Percentiles rank a stretch among this genome's conserved stretches.
These are phyloP conservation scores for Polymixis flavicincta DNA, from an alignment of 2,888 invertebrate genomes.

Conservation along the genomic window DNA sequence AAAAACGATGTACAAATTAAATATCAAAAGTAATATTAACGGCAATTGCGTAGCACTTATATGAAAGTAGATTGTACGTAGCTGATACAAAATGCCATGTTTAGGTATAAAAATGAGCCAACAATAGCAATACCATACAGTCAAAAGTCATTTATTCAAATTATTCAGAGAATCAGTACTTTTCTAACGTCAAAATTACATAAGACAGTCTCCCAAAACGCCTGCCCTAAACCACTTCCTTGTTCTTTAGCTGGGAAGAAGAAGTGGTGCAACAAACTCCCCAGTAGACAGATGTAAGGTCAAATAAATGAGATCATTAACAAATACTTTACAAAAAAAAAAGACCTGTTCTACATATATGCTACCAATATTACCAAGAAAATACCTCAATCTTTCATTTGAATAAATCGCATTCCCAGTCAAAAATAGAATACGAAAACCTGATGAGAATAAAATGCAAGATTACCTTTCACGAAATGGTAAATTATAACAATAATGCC, in stretches of 20 bases:
- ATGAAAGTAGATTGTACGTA: not conserved
- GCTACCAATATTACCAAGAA: not conserved
- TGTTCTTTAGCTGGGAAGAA: too few relatives aligned
- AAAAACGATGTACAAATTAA: too few relatives aligned
- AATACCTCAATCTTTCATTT: slow-evolving; percentile 14
- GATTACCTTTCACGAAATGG: slow-evolving; percentile 40
- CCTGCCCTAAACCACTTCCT: too few relatives aligned
- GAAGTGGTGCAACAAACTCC: too few relatives aligned
- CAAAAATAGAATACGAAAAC: slow-evolving; percentile 32
- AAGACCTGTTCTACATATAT: not conserved
- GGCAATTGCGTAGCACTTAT: not conserved
- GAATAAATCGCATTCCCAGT: not conserved
- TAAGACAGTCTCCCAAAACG: too few relatives aligned
- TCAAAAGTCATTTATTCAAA: too few relatives aligned
- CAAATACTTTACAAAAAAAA: not conserved
- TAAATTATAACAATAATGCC: slow-evolving; percentile 32
- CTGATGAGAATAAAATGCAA: slow-evolving; percentile 21
- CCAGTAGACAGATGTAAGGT: too few relatives aligned
- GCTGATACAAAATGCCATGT: not conserved
- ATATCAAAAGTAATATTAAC: not conserved
- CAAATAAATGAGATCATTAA: not conserved
- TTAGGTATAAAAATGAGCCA: too few relatives aligned
- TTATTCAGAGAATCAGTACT: too few relatives aligned
- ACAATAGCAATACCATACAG: not conserved
- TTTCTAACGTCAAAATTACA: too few relatives aligned